Conservation (phyloP, 2,797 vertebrate species). For the Spea hammondii region DNA sequence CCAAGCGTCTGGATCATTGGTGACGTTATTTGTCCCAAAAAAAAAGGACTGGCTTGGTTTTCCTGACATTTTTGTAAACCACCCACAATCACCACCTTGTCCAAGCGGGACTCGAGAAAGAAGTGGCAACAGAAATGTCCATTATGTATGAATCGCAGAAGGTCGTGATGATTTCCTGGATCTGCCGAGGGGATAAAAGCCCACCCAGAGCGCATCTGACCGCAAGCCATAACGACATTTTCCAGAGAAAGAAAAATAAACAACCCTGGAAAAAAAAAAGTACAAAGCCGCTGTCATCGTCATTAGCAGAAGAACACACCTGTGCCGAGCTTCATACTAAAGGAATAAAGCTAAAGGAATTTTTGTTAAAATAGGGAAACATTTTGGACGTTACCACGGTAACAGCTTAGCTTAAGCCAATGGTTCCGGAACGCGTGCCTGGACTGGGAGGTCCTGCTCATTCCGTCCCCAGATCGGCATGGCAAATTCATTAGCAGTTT, state of each 20-base stretch:
- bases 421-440: background rate
- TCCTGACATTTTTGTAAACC: background rate
- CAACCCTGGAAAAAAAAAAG: background rate
- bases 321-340: background rate
- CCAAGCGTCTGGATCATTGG: too few species aligned
- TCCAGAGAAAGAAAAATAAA: slow-evolving; percentile 23
- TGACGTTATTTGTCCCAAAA: too few species aligned
- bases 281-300: slow-evolving; percentile 25
- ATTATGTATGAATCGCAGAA: slow-evolving; percentile 11
- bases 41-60: too few species aligned
- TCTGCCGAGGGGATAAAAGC: background rate
- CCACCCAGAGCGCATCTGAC: slow-evolving; percentile 33
- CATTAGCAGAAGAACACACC: slow-evolving; percentile 23
- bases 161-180: slow-evolving; percentile 38
- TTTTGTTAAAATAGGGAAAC: slow-evolving; percentile 7
- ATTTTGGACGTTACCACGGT: slow-evolving; percentile 9
- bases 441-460: too few species aligned
- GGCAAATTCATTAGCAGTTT: slow-evolving; percentile 38
- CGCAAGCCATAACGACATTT: background rate
- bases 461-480: slow-evolving; percentile 10
- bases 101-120: background rate
- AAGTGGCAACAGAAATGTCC: background rate
- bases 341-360: background rate
- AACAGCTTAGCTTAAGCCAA: slow-evolving; percentile 7
- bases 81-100: background rate